Evolutionary conservation across 2,888 invertebrate genomes (phyloP).

Genomic region (Sarcophaga subvicina): DNA sequence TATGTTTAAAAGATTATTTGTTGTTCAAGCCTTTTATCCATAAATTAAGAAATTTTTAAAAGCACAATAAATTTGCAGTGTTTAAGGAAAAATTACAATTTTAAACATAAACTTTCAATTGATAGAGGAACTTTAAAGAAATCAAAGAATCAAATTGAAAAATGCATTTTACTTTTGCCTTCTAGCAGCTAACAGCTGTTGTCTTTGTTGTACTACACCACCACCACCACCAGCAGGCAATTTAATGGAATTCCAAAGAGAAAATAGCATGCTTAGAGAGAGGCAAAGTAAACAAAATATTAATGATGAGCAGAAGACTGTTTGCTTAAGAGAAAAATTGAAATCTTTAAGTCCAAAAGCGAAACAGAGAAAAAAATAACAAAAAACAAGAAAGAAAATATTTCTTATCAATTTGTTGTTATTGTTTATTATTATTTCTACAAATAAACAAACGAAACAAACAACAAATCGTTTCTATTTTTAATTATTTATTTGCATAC

Average conservation of each 20-base stretch:
- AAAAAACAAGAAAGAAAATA: not conserved
- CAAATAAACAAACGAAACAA: not conserved
- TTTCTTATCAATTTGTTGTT: not conserved
- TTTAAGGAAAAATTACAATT: not conserved
- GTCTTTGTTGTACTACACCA: not conserved
- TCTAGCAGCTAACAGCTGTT: not conserved
- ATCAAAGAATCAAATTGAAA: not conserved
- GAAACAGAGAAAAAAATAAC: not conserved
- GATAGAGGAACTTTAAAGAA: constrained; percentile 27
- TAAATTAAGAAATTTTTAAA: too few relatives aligned
- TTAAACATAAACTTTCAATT: constrained; percentile 22
- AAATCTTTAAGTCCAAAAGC: not conserved
- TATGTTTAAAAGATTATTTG: not conserved
- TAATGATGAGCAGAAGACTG: not conserved
- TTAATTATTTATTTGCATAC: not conserved
- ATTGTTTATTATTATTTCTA: not conserved
- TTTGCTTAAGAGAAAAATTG: not conserved
- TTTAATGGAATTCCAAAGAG: not conserved
- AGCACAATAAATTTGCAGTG: too few relatives aligned
- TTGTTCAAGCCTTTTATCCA: not conserved
- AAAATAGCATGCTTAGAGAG: not conserved
- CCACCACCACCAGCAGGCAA: too few relatives aligned
- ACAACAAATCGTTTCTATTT: not conserved
- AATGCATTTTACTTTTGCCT: too few relatives aligned
- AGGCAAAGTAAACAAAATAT: not conserved